Evolutionary conservation across 2,113 vertebrate genomes (phyloP), one percentile per base, ranked within the genome.

Genomic region (Labeo rohita): DNA sequence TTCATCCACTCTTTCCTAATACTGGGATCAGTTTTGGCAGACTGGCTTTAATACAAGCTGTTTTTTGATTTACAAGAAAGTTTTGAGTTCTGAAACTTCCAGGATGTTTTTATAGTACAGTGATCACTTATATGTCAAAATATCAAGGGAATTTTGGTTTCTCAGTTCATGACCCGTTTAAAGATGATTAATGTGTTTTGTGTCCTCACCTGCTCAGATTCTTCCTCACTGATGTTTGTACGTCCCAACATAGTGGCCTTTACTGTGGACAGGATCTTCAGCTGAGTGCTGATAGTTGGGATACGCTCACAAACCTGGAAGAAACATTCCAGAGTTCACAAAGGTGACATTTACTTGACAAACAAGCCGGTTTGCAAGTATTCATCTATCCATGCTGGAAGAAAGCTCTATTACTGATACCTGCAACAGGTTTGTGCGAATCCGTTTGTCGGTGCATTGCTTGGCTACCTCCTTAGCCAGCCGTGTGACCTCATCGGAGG

Each of bases 211-310:
- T 99, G 98, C 89, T 99, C 98, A 0, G 98, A 99, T 87, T 99
- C 98, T 84, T 99, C 98, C 2, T 99, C 98, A 0, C 98, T 99
- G 92, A 99, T 99, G 87, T 98, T 99, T 66, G 98, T 99, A 80
- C 98, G 95, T 84, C 98, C 98, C 95, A 99, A 91, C 98, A 99
- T 99, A 65, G 98, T 99, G 23, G 98, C 98, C 95, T 99, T 99
- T 81, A 99, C 98, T 0, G 98, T 99, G 45, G 98, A 99, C 56
- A 99, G 97, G 90, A 99, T 99, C 94, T 99, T 99, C 89, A 99
- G 94, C 93, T 99, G 98, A 5, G 98, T 99, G 8, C 98, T 99
- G 91, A 99, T 99, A 72, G 98, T 99, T 45, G 98, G 98, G 92
- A 99, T 99, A 83, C 98, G 94, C 90, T 99, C 98, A 87, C 98